Evolutionary conservation across 2,113 vertebrate species (phyloP).

Genomic region (Rattus rattus): DNA sequence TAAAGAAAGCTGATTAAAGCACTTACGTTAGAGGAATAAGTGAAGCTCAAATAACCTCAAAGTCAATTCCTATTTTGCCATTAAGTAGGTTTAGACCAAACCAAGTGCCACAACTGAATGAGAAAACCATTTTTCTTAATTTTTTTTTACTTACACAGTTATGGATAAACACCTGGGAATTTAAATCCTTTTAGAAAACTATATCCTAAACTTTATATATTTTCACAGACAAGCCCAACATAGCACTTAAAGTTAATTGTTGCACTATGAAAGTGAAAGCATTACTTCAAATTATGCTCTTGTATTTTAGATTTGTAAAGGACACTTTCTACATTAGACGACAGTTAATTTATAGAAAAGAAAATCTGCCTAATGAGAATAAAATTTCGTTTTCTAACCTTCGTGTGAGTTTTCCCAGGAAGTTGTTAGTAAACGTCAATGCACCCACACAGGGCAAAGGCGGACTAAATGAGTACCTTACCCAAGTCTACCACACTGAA

Average conservation of each 20-base stretch:
- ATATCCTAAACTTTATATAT: background rate
- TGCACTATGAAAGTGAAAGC: background rate
- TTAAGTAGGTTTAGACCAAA: background rate
- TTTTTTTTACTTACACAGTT: background rate
- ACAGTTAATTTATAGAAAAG: background rate
- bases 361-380: background rate
- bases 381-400: background rate
- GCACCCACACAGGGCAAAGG: background rate
- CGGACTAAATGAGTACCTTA: background rate
- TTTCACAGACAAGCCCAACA: background rate
- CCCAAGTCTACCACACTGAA: background rate
- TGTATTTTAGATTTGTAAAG: background rate
- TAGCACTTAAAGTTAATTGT: background rate
- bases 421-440: background rate
- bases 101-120: slow-evolving; percentile 8
- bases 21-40: background rate
- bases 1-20: background rate
- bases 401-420: background rate
- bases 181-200: slow-evolving; percentile 6
- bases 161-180: background rate
- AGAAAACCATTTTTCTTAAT: slow-evolving; percentile 26
- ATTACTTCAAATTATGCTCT: slow-evolving; percentile 25
- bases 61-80: slow-evolving; percentile 5
- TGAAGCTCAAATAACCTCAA: background rate
- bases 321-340: background rate